phyloP scores from a whole-genome alignment of 2,888 invertebrate genomes.

The Hypercompe scribonia region DNA sequence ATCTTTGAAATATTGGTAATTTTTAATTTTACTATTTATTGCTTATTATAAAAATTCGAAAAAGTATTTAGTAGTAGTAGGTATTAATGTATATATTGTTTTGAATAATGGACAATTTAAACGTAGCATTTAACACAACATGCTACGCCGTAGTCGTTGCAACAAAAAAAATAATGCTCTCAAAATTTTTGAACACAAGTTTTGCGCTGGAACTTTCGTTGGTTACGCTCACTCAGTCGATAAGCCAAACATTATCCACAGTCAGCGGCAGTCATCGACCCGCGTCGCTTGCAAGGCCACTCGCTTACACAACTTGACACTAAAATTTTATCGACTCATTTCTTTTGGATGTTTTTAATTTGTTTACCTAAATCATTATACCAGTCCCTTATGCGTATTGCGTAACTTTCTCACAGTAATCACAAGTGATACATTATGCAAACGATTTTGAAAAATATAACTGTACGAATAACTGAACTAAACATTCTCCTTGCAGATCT shows the following conservation, averaged over 20 bases:
- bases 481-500: conserved; percentile 46
- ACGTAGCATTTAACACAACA: conserved; percentile 39
- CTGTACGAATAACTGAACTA: conserved; percentile 58
- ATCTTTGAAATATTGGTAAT: conserved; percentile 1
- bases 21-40: conserved; percentile 12
- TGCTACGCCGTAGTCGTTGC: conserved; percentile 60
- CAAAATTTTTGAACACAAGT: conserved; percentile 61
- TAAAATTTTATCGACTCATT: conserved; percentile 67
- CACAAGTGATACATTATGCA: conserved; percentile 47
- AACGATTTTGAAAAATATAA: conserved; percentile 52
- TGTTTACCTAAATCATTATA: conserved; percentile 37
- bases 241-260: conserved; percentile 79
- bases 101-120: conserved; percentile 13
- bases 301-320: conserved; percentile 78
- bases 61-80: background rate
- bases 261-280: conserved; percentile 78
- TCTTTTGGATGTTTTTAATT: conserved; percentile 47
- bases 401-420: conserved; percentile 18
- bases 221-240: conserved; percentile 73
- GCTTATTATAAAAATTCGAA: background rate
- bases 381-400: conserved; percentile 28
- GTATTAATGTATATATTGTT: background rate
- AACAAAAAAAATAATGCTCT: conserved; percentile 57
- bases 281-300: conserved; percentile 75
- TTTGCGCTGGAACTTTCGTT: conserved; percentile 71